Base-by-base conservation (phyloP, 2,797 vertebrate species). In the Centropyge bicolor region DNA sequence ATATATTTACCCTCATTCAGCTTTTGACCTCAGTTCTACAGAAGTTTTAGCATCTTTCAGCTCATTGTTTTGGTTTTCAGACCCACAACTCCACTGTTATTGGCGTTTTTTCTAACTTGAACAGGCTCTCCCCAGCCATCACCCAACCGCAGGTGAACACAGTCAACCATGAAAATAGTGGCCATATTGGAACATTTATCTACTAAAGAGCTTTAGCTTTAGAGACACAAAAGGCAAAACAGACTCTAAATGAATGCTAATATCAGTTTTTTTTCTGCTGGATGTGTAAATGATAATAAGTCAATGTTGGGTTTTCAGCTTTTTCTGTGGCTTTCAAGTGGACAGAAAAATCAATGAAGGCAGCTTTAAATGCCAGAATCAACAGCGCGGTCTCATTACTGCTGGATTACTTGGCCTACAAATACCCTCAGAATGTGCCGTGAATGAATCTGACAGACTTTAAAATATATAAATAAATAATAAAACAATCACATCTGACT, bases 351-450 rank as follows among this genome's bases (percentile, higher is more conserved):
- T 62, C 45, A 64, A 31, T 41, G 10, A 59, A 3, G 4, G 19
- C 4, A 52, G n/a, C n/a, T 80, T 54, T 73, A 24, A 31, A 31
- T 31, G 27, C 49, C 40, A 27, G 68, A 80, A 59, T 71, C 36
- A 67, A 11, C 3, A 16, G 16, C 52, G 35, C 38, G 10, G 61
- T 62, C 13, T 55, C 3, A 48, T 45, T 49, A 61, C 43, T 49
- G 40, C 16, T 41, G 35, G 36, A 54, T 74, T 55, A 35, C 3
- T 64, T 22, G 41, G 13, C 7, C 3, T 52, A 3, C 2, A 45
- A 60, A 41, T 61, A 65, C 24, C 16, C 35, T 16, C 46, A 55
- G 0, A 41, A n/a, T 49, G n/a, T 70, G 8, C 8, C 19, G 3
- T 43, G 20, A 22, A 38, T 38, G 6, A 57, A 43, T 4, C 5